Percentiles rank a stretch among this genome's conserved stretches.
Evolutionary conservation across 2,888 invertebrate species (phyloP).

Genomic region (Tachina fera): DNA sequence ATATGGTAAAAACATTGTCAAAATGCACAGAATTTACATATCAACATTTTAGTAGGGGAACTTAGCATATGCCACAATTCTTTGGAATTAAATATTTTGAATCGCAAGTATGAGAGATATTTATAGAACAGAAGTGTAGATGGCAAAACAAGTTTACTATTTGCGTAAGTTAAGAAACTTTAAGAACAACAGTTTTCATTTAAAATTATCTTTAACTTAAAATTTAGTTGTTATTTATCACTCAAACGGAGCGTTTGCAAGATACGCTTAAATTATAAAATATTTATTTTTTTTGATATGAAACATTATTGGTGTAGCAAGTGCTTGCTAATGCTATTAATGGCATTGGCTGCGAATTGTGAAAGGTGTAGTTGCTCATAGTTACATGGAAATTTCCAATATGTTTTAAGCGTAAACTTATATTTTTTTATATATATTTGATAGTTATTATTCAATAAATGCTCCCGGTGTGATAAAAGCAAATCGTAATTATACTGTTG

Average conservation of each 20-base stretch:
- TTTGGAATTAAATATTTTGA: too few relatives aligned
- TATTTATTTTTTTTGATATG: not conserved
- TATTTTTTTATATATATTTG: too few relatives aligned
- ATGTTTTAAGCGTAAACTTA: too few relatives aligned
- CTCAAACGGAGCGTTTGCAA: not conserved
- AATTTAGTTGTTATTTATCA: conserved; percentile 13
- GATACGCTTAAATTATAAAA: not conserved
- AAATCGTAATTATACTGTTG: conserved; percentile 73
- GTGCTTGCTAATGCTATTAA: not conserved
- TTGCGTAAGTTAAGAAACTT: too few relatives aligned
- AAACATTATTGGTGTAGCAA: not conserved
- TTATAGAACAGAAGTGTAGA: too few relatives aligned
- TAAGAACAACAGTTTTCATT: conserved; percentile 6
- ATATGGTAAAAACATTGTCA: too few relatives aligned
- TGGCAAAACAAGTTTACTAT: too few relatives aligned
- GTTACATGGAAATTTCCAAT: not conserved
- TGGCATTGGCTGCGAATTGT: not conserved
- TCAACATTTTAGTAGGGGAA: too few relatives aligned
- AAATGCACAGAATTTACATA: too few relatives aligned
- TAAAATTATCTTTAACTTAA: not conserved
- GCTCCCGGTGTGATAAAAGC: conserved; percentile 56
- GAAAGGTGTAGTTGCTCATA: conserved; percentile 28
- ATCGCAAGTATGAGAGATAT: too few relatives aligned
- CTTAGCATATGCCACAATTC: too few relatives aligned
- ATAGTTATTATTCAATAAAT: conserved; percentile 53